A percentile compares a stretch with the other conserved stretches of the same genome.
Evolutionary conservation across 1,140 invertebrate species (phyloP).

Genomic region (Cataglyphis hispanica): DNA sequence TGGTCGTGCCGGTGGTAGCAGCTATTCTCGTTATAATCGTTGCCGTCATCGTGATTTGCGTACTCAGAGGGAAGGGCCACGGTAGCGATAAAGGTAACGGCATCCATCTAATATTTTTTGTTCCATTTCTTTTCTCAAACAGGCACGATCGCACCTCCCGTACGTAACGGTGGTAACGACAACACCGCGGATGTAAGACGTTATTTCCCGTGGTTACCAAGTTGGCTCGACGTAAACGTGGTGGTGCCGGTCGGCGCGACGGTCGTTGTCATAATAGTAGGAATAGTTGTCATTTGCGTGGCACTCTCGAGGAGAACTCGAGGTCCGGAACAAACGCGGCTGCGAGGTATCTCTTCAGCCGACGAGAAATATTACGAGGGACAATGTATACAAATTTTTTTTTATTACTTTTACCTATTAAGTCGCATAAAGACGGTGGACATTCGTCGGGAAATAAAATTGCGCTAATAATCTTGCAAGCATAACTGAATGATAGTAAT

Average conservation of each 20-base stretch:
- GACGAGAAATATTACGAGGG: constrained; percentile 87
- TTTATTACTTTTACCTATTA: constrained; percentile 75
- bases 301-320: constrained; percentile 92
- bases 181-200: constrained; percentile 86
- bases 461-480: neutral
- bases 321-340: constrained; percentile 91
- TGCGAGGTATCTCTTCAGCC: constrained; percentile 90
- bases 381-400: constrained; percentile 84
- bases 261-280: constrained; percentile 94
- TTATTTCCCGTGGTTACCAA: constrained; percentile 93
- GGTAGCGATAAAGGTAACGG: constrained; percentile 92
- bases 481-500: too few relatives aligned
- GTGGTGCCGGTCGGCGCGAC: constrained; percentile 94
- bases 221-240: constrained; percentile 95
- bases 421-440: constrained; percentile 40
- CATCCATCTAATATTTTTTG: constrained; percentile 73
- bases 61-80: constrained; percentile 93
- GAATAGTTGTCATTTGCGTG: constrained; percentile 95
- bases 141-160: constrained; percentile 93
- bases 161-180: constrained; percentile 88
- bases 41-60: constrained; percentile 96
- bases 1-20: constrained; percentile 97
- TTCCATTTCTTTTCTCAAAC: constrained; percentile 61
- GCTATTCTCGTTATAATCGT: constrained; percentile 96
- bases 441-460: constrained; percentile 37